Base-by-base conservation (phyloP, 2,113 vertebrate species). In the Puffinus mauretanicus region DNA sequence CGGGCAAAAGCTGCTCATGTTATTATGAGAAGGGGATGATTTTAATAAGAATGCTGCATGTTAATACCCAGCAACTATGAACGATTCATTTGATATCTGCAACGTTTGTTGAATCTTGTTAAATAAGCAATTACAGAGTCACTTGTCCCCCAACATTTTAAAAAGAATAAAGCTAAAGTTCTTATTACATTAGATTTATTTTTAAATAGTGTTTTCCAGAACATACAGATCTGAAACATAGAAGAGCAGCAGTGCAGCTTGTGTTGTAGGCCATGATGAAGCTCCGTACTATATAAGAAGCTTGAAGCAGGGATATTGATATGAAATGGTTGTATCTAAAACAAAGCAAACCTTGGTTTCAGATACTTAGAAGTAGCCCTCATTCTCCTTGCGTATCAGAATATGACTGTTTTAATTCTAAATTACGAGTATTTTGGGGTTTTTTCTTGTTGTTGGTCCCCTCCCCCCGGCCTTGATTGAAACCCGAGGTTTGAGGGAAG, bases 341-440 rank as follows among this genome's bases (percentile, higher is more conserved):
- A 26, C 38, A 86, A 88, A 88, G 25, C 26, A 83, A 72, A 61
- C 57, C 40, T 88, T 86, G 49, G 67, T 36, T 89, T 95, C 34
- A 36, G 16, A 30, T 57, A 42, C 16, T 60, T 52, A 61, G 29
- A 73, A 52, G 30, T 61, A 51, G 27, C 34, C 62, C 29, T n/a
- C 15, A 11, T 85, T 72, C 58, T 61, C 18, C 44, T 49, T 89
- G 7, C 8, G 2, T 60, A 58, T 54, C 27, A 36, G 42, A 86
- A 62, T 78, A 65, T 66, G 24, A 32, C 14, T 44, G 17, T 12
- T 83, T 81, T 71, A 58, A 79, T 85, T 88, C 27, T 66, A 69
- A 57, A 42, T 60, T 65, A 25, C 6, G 16, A 87, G 29, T 55
- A n/a, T 71, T 69, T 49, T 0, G 4, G 4, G 4, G 3, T 0